These are phyloP conservation scores for Scarus forsteni DNA, from an alignment of 2,797 vertebrate species.

Conservation along the genomic window DNA sequence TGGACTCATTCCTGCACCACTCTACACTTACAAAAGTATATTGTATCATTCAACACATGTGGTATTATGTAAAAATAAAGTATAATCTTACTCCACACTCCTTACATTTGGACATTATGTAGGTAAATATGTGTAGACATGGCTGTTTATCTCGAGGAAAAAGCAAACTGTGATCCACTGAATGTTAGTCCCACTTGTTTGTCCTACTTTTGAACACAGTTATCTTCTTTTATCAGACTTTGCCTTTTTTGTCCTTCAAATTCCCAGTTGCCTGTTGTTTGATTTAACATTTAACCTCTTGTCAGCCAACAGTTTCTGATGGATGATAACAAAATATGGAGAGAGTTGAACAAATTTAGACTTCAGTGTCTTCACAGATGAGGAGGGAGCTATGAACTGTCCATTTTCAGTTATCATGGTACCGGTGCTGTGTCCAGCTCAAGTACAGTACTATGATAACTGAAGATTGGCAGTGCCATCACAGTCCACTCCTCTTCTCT, in stretches of 20 bases:
- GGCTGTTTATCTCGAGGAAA: too few species aligned
- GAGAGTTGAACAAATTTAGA: background rate
- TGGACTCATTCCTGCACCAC: too few species aligned
- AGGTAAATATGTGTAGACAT: too few species aligned
- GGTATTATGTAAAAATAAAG: too few species aligned
- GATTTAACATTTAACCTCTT: background rate
- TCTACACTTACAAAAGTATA: too few species aligned
- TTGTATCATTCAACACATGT: too few species aligned
- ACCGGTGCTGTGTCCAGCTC: constrained; percentile 98
- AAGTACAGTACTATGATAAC: constrained; percentile 99
- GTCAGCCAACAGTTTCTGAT: background rate
- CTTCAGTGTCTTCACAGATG: background rate
- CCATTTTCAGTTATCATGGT: constrained; percentile 99
- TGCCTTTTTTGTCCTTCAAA: background rate
- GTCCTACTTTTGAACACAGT: too few species aligned
- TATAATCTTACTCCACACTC: too few species aligned
- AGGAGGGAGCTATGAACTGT: constrained; percentile 91
- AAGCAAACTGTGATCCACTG: too few species aligned
- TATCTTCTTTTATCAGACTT: too few species aligned
- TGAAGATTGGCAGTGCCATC: constrained; percentile 99
- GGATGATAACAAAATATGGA: background rate
- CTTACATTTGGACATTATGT: too few species aligned
- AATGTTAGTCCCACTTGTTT: too few species aligned
- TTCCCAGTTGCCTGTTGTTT: background rate
- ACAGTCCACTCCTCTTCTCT: constrained; percentile 75